Evolutionary conservation across 2,797 vertebrate genomes (phyloP), one percentile per base, ranked within the genome.

Genomic region (Ptychobarbus kaznakovi): DNA sequence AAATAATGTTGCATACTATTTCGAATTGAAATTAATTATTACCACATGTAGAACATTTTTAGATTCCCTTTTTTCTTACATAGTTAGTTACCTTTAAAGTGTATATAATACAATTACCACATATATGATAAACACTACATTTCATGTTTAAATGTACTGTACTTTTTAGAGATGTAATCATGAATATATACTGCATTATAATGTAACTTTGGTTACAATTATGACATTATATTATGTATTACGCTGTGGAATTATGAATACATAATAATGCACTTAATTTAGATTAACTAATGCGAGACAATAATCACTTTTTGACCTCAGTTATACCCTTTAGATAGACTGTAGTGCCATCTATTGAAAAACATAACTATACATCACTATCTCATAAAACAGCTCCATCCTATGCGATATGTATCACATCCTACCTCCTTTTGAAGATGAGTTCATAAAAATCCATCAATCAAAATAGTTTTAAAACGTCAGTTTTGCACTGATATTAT

Each of bases 301-400:
- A 91, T 92, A 89, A 89, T 87, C 92, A 83, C 83, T 89, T 90
- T 91, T 94, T 95, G 94, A 96, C 95, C 94, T 93, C 91, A 82
- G 91, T 89, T 90, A 94, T 96, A 95, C 95, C 95, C 94, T 96
- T 95, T 95, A 93, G 94, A 95, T 95, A 96, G 95, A 96, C 97
- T 97, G 95, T 96, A 96, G 96, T 97, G 96, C 96, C 97, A 97
- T 97, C 97, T 98, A 97, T 97, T 97, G 97, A 97, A 94, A 95
- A 93, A 90, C 81, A 86, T 87, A 86, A 90, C 89, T 88, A 80
- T 89, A 88, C 92, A 94, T 92, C 89, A 90, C 84, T 83, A 85
- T 85, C 90, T 82, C 69, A 61, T 63, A 77, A 61, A 89, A 89
- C 81, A 86, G 12, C 46, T 42, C 32, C 12, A 56, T 70, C n/a